These are phyloP conservation scores for Anas flavirostris DNA, from an alignment of 2,797 vertebrate genomes.

Conservation along the genomic window DNA sequence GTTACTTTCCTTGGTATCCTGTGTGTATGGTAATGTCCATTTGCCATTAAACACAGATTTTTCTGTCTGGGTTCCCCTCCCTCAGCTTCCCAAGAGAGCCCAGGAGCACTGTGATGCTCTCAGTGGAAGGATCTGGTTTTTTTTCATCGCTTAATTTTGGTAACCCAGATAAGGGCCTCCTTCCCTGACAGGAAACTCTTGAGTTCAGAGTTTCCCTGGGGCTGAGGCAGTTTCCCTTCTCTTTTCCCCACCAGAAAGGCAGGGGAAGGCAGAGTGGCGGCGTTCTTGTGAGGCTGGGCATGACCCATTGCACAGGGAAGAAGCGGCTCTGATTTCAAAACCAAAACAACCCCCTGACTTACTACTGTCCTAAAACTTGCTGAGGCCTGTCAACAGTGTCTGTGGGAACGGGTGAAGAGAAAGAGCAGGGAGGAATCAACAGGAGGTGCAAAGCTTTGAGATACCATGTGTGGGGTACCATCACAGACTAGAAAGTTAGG, in stretches of 20 bases:
- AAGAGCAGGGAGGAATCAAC: background rate
- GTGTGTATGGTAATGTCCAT: background rate
- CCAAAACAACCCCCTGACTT: background rate
- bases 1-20: background rate
- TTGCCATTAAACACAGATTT: background rate
- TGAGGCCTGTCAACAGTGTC: background rate
- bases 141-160: background rate
- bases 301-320: background rate
- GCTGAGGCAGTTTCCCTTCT: slow-evolving; percentile 21
- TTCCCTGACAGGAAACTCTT: background rate
- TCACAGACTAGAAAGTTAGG: background rate
- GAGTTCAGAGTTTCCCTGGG: background rate
- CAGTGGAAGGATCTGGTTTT: background rate
- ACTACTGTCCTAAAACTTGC: background rate
- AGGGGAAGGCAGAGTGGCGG: no score
- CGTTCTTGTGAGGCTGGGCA: background rate
- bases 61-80: background rate
- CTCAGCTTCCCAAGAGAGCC: background rate
- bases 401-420: background rate
- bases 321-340: slow-evolving; percentile 5
- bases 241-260: background rate
- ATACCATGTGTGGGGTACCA: background rate
- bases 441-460: background rate
- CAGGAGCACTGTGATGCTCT: background rate
- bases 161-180: background rate